phyloP scores from a whole-genome alignment of 92 coral and sea anemone genomes.

The Epizoanthus ramosus region DNA sequence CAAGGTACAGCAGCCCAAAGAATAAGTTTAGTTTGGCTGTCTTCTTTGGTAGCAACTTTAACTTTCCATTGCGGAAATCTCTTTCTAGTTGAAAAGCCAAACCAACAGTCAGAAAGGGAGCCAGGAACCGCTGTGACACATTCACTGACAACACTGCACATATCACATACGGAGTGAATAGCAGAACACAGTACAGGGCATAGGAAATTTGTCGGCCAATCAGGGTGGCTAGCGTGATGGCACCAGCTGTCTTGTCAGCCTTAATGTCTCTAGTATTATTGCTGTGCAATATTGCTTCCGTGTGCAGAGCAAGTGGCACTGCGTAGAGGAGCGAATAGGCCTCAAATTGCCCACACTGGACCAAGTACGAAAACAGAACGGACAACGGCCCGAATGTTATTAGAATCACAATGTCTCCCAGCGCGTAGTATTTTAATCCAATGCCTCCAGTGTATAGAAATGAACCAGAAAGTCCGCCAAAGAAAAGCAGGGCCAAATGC shows the following conservation, averaged over 20 bases:
- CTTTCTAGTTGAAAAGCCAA: slow-evolving; percentile 84
- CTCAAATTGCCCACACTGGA: slow-evolving; percentile 88
- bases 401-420: slow-evolving; percentile 93
- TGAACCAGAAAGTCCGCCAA: slow-evolving; percentile 97
- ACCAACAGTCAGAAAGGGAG: slow-evolving; percentile 74
- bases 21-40: slow-evolving; percentile 89
- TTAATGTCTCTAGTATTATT: slow-evolving; percentile 92
- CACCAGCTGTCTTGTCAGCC: slow-evolving; percentile 82
- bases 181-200: slow-evolving; percentile 70
- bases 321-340: slow-evolving; percentile 76
- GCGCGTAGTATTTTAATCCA: slow-evolving; percentile 94
- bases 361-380: slow-evolving; percentile 84
- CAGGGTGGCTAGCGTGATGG: slow-evolving; percentile 84
- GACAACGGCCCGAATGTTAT: slow-evolving; percentile 98
- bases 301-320: slow-evolving; percentile 83
- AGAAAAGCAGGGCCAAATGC: slow-evolving; percentile 90
- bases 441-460: slow-evolving; percentile 97
- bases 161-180: slow-evolving; percentile 88
- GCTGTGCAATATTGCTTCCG: slow-evolving; percentile 96
- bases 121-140: slow-evolving; percentile 67
- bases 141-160: slow-evolving; percentile 86
- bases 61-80: slow-evolving; percentile 73
- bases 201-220: slow-evolving; percentile 84
- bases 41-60: slow-evolving; percentile 63
- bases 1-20: slow-evolving; percentile 76